Conservation (phyloP, 2,797 vertebrate genomes). For the Kryptolebias ocellatus region DNA sequence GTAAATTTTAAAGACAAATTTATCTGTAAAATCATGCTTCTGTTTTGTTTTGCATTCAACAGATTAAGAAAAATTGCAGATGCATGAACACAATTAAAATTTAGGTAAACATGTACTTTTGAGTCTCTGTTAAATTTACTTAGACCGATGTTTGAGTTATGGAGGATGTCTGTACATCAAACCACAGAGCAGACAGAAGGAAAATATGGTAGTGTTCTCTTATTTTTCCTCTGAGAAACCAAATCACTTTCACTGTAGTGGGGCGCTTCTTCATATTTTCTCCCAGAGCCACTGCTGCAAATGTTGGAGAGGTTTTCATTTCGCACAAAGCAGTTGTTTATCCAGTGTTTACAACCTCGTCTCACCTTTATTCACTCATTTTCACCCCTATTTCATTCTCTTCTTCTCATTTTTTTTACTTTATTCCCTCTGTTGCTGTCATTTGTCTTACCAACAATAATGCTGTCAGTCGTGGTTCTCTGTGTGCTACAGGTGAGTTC, state of each 20-base stretch:
- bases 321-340: slow-evolving; percentile 44
- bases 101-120: too few species aligned
- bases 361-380: slow-evolving; percentile 26
- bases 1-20: slow-evolving; percentile 4
- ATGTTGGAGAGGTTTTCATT: slow-evolving; percentile 42
- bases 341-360: slow-evolving; percentile 37
- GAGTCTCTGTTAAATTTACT: background rate
- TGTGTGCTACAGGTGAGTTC: slow-evolving; percentile 23
- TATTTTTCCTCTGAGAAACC: background rate
- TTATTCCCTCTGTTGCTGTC: slow-evolving; percentile 25
- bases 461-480: slow-evolving; percentile 28
- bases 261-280: slow-evolving; percentile 1
- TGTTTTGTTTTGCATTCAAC: too few species aligned
- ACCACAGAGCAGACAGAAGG: background rate
- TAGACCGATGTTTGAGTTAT: background rate
- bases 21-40: background rate
- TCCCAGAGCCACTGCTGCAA: slow-evolving; percentile 43
- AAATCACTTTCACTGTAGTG: background rate
- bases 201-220: background rate
- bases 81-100: background rate
- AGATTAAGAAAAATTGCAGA: background rate
- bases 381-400: background rate
- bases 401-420: slow-evolving; percentile 4
- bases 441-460: slow-evolving; percentile 27
- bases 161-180: background rate